phyloP scores from a whole-genome alignment of 2,113 vertebrate genomes.

The Passerina amoena region DNA sequence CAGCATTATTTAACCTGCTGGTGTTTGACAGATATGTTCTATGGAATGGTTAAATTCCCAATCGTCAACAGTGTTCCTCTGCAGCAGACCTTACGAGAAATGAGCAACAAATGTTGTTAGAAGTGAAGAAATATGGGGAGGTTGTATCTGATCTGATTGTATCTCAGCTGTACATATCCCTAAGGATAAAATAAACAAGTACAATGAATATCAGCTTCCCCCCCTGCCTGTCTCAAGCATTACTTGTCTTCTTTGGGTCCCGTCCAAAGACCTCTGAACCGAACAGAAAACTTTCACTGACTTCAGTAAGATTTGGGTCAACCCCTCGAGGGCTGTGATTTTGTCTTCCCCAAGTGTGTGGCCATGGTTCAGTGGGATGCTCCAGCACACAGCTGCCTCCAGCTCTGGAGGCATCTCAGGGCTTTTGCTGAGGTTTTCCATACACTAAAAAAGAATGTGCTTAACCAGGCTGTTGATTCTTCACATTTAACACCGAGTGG shows the following conservation, averaged over 20 bases:
- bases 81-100: background rate
- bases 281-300: background rate
- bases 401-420: background rate
- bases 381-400: background rate
- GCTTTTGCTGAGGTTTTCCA: background rate
- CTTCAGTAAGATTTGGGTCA: background rate
- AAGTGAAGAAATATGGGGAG: background rate
- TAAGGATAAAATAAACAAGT: conserved; percentile 1
- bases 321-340: background rate
- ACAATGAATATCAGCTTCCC: background rate
- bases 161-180: background rate
- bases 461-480: background rate
- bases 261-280: background rate
- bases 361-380: background rate
- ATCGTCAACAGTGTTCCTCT: background rate
- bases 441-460: background rate
- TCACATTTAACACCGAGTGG: background rate
- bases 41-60: background rate
- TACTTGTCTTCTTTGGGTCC: background rate
- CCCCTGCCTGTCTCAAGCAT: background rate
- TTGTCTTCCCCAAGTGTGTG: background rate
- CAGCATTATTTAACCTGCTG: background rate
- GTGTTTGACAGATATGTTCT: background rate
- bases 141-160: background rate
- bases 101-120: background rate